phyloP scores from a whole-genome alignment of 2,113 vertebrate genomes.

The Ictidomys tridecemlineatus region DNA sequence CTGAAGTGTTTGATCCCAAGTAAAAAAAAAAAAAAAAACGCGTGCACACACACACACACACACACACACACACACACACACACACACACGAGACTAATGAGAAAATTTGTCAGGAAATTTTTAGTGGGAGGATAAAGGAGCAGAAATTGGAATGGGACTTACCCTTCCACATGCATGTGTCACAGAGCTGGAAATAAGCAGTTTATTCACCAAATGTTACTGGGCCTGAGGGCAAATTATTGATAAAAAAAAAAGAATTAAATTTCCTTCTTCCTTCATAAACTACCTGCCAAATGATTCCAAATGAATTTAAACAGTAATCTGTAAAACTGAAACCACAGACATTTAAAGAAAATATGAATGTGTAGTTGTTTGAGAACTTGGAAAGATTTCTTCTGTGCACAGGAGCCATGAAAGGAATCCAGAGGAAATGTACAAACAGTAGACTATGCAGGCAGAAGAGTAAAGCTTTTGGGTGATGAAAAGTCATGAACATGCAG shows the following conservation, averaged over 20 bases:
- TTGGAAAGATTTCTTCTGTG: not conserved
- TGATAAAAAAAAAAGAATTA: no score
- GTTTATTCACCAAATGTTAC: not conserved
- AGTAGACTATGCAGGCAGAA: not conserved
- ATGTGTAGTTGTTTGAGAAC: not conserved
- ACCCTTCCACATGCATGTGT: not conserved
- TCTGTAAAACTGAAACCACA: not conserved
- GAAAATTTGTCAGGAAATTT: not conserved
- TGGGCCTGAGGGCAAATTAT: not conserved
- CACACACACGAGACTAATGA: not conserved
- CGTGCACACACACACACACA: no score
- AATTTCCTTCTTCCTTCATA: not conserved
- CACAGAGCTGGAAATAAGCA: not conserved
- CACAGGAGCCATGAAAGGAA: not conserved
- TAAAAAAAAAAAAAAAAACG: no score
- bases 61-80: no score
- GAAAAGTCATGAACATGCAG: not conserved
- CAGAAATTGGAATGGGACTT: not conserved
- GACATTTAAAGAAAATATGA: not conserved
- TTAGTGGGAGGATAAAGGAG: not conserved
- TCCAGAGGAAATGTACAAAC: not conserved
- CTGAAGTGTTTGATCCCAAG: no score
- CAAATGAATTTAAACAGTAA: not conserved
- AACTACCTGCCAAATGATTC: not conserved
- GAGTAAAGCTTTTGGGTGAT: not conserved